Evolutionary conservation across 2,888 invertebrate genomes (phyloP), one percentile per base, ranked within the genome.

Genomic region (Synergus gifuensis): DNA sequence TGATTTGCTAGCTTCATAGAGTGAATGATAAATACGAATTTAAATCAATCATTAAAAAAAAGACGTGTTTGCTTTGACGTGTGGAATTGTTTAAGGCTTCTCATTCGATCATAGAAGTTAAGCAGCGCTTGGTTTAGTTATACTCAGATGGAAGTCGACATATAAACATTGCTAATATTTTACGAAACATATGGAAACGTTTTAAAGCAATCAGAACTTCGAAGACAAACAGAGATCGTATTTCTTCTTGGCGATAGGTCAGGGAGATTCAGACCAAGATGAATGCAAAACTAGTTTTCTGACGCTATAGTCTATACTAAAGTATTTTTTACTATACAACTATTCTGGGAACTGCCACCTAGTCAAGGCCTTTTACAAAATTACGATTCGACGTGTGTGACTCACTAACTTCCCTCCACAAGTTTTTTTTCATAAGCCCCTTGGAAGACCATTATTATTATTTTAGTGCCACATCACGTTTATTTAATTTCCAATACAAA

Each of bases 211-310:
- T 69, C 78, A 46, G n/a, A 79, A 83, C 78, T 80, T 44, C 76
- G 40, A 64, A 63, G 54, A 76, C 40, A 76, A 62, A 7, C 36
- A 3, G 44, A 16, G 69, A 22, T 16, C 28, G 63, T 42, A 44
- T 58, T 77, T 69, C 66, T 44, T 66, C 22, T 40, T 73, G 28
- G 79, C 77, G 80, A 82, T 83, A 81, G 82, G 83, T 83, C 84
- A 82, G 78, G 80, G 83, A 82, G 84, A 84, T 85, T 83, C 67
- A 77, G 73, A 63, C 79, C 69, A 28, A 79, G 80, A 81, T 83
- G 82, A 81, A 84, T 83, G 76, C 79, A 81, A 82, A 84, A 85
- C 80, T 81, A 83, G 81, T 81, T 83, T 81, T 76, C 79, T 82
- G 83, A 80, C 81, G 82, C 22, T 18, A 22, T 8, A 40, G 16